Evolutionary conservation across 2,113 vertebrate genomes (phyloP), one percentile per base, ranked within the genome.

Genomic region (Boulengeromyrus knoepffleri): DNA sequence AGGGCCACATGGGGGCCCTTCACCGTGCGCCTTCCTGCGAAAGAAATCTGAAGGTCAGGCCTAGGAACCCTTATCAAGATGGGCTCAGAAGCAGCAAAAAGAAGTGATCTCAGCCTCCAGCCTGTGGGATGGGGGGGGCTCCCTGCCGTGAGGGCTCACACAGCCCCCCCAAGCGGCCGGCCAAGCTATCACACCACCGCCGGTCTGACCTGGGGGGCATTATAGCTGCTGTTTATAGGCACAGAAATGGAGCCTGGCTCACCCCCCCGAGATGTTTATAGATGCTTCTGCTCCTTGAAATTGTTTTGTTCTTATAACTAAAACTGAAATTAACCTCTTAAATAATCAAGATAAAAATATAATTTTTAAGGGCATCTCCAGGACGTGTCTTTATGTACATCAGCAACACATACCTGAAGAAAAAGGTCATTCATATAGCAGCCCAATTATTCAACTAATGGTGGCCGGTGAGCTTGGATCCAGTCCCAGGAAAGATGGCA

Each of bases 61-160:
- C 1, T 80, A 85, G 91, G 91, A 91, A 90, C 91, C 90, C 92
- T 95, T 95, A 94, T 95, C 93, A 92, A 90, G 84, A 86, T 77
- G 88, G 91, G 90, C 85, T 58, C 24, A 92, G 91, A 88, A 86
- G 93, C 92, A 92, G 90, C 88, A 89, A 31, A 93, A 94, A 95
- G 96, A 96, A 95, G 93, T 96, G 95, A 96, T 91, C 91, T 96
- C 94, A 95, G 47, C 90, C 91, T 47, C 56, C 84, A 90, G 92
- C 50, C 10, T 24, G 3, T 47, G 36, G 74, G 93, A 95, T 94
- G 94, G 50, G 50, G 94, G 45, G 87, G 74, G 88, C 89, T 91
- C 91, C 83, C 88, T 87, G 80, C 24, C 17, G 66, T 39, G 21
- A 36, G 13, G 10, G 27, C 36, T 53, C 85, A 89, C 12, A 45